Evolutionary conservation across 2,888 invertebrate genomes (phyloP), one percentile per base, ranked within the genome.

Genomic region (Dorcus parallelipipedus): DNA sequence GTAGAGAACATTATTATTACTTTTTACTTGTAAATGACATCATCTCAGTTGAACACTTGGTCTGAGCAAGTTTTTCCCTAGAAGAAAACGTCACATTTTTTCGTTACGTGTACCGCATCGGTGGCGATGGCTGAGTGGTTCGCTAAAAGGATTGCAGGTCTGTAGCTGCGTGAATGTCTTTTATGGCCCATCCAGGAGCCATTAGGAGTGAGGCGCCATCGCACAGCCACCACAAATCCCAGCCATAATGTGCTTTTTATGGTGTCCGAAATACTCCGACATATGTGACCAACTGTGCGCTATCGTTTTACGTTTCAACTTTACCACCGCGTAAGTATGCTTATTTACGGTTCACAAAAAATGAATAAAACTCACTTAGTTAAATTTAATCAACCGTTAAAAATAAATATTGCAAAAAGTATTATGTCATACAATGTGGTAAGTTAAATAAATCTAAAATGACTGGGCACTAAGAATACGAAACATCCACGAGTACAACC

Each of bases 181-280:
- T 56, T 50, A 56, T 51, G 20, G 38, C 38, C 51, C 38, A 50
- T 33, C 17, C 9, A 20, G 54, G 38, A n/a, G 45, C 54, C 47
- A 54, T 54, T 54, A 54, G 54, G 10, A 14, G 38, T 17, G 38
- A 20, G n/a, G 42, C 52, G n/a, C 48, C 26, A 54, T 40, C 49
- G 54, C 38, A 40, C 40, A 39, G 26, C 38, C 26, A 33, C 26
- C 26, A 33, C 26, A 33, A 33, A 33, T 40, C 38, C 52, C 51
- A 38, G 47, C 52, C 53, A 54, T 61, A 61, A 61, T 58, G 58
- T 43, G 51, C 42, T 61, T 61, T 61, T 61, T 61, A 61, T 53
- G 52, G 58, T 52, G 57, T 56, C 58, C 53, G 55, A 58, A 61
- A 55, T 55, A 50, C 53, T 58, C 33, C 38, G 50, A 54, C 61